Evolutionary conservation across 2,797 vertebrate genomes (phyloP), one percentile per base, ranked within the genome.

Genomic region (Parauchenoglanis punctatus): DNA sequence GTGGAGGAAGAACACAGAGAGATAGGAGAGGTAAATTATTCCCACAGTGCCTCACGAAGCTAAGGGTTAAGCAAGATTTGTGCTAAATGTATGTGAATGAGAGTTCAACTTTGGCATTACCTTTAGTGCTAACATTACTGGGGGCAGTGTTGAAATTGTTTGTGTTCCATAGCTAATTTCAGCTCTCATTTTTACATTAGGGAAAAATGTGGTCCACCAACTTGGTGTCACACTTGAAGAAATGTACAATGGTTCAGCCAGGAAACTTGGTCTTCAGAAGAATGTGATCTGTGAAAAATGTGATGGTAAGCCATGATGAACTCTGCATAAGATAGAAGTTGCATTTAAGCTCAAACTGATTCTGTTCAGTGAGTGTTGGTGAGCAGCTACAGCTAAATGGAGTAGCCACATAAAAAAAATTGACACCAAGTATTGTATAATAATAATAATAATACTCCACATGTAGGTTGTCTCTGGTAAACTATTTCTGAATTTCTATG

Each of bases 281-380:
- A 99, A 97, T 46, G 90, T 98, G 0, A 97, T 99, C 91, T 99
- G 98, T 94, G 97, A 96, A 85, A 98, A 98, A 93, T 99, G 98
- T 93, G 97, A 99, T 87, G 98, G 98, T 99, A 96, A 84, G 88
- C 6, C 4, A 7, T 65, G 25, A 82, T 54, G 13, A 59, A 23
- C 56, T 56, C 12, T 58, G 58, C 23, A 10, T 82, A 58, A 28
- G 18, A 72, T 54, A 49, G 35, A 75, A 8, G 4, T 8, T 70
- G 5, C 1, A 31, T 58, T 23, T 18, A 72, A 73, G 5, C 12
- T 46, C 10, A 25, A 17, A 3, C 1, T 17, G 13, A 58, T 54
- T 67, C 40, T 72, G 35, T 73, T 25, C 28, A 54, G 13, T 20
- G 56, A 49, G 7, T 82, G 49, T 12, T 23, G 12, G 15, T 59